A percentile compares a stretch with the other conserved stretches of the same genome.
These are phyloP conservation scores for Prunella himalayana DNA, from an alignment of 2,113 vertebrate genomes.

Conservation along the genomic window DNA sequence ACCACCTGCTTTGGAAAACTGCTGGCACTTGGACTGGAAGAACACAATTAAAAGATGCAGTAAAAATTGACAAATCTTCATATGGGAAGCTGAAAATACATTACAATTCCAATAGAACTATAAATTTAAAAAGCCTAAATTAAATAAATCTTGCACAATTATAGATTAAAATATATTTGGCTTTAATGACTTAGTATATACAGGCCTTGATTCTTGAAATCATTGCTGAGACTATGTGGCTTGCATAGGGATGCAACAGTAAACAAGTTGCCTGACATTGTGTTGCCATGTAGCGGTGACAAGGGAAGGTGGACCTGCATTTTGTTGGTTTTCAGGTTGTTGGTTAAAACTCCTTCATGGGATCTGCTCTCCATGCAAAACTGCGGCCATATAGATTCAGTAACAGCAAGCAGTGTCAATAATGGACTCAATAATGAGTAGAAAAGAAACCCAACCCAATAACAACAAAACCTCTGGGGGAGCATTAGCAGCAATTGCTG, in stretches of 20 bases:
- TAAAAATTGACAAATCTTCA: slow-evolving; percentile 79
- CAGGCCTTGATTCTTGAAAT: slow-evolving; percentile 51
- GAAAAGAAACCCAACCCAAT: not conserved
- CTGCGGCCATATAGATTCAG: not conserved
- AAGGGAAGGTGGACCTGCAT: not conserved
- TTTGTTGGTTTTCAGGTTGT: not conserved
- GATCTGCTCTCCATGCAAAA: not conserved
- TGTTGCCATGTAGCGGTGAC: not conserved
- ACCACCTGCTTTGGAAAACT: slow-evolving; percentile 57
- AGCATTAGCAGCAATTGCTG: not conserved
- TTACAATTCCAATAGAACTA: slow-evolving; percentile 76
- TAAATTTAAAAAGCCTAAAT: slow-evolving; percentile 76
- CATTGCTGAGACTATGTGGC: slow-evolving; percentile 20
- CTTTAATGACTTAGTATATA: slow-evolving; percentile 73
- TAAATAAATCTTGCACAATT: slow-evolving; percentile 80
- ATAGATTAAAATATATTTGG: slow-evolving; percentile 79
- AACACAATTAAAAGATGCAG: slow-evolving; percentile 74
- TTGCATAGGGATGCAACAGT: slow-evolving; percentile 19
- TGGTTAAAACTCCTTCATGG: not conserved
- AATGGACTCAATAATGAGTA: not conserved
- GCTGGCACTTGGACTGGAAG: slow-evolving; percentile 67
- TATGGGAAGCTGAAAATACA: slow-evolving; percentile 68
- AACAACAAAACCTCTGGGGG: not conserved
- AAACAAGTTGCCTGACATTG: not conserved
- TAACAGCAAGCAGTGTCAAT: not conserved